These are phyloP conservation scores for Timema cristinae DNA, from an alignment of 2,888 invertebrate species.

Conservation along the genomic window DNA sequence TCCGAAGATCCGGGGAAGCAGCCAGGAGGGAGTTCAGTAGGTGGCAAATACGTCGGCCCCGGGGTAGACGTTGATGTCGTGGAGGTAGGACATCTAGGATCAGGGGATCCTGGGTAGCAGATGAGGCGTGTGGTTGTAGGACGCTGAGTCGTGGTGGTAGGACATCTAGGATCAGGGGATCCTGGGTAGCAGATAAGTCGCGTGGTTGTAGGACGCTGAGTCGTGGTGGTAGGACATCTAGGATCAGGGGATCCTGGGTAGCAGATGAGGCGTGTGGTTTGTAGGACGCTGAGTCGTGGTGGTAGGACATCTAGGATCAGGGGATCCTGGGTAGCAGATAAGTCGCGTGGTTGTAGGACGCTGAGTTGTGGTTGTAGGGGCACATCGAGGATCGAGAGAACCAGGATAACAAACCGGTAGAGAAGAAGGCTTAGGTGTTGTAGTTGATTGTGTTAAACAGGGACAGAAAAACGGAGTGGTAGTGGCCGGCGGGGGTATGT, in stretches of 20 bases:
- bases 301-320: slow-evolving; percentile 45
- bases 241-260: slow-evolving; percentile 28
- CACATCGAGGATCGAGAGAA: slow-evolving; percentile 41
- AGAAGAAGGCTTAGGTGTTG: slow-evolving; percentile 25
- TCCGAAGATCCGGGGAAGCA: slow-evolving; percentile 40
- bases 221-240: slow-evolving; percentile 28
- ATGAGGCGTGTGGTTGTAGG: slow-evolving; percentile 34
- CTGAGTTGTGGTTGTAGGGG: slow-evolving; percentile 37
- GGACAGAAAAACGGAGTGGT: too few species aligned
- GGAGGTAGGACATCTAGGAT: slow-evolving; percentile 35
- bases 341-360: slow-evolving; percentile 30
- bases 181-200: slow-evolving; percentile 39
- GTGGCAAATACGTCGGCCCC: slow-evolving; percentile 38
- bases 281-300: slow-evolving; percentile 35
- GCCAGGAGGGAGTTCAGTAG: slow-evolving; percentile 29
- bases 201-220: slow-evolving; percentile 31
- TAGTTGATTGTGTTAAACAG: slow-evolving; percentile 17
- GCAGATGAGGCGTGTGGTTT: slow-evolving; percentile 39
- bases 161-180: slow-evolving; percentile 32
- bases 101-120: slow-evolving; percentile 35
- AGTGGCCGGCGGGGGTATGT: slow-evolving; percentile 17
- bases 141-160: slow-evolving; percentile 20
- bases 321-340: slow-evolving; percentile 44
- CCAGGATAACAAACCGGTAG: slow-evolving; percentile 32
- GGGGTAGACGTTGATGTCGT: slow-evolving; percentile 30